These are phyloP conservation scores for Hemibagrus wyckioides DNA, from an alignment of 2,113 vertebrate species.

Conservation along the genomic window DNA sequence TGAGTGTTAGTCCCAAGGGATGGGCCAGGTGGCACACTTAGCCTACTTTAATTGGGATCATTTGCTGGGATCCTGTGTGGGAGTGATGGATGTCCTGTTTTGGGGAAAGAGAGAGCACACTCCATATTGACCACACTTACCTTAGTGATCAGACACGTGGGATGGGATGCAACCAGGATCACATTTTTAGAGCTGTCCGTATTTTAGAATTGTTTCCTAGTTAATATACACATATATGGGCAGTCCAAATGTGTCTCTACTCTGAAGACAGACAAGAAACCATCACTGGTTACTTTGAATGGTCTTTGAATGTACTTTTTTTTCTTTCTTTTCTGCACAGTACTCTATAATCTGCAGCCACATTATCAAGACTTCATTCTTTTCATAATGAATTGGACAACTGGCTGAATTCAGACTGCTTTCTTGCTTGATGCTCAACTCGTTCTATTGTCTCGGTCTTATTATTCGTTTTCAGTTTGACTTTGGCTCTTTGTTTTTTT, in stretches of 20 bases:
- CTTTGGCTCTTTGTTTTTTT: slow-evolving; percentile 19
- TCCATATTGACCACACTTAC: slow-evolving; percentile 58
- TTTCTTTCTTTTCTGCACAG: no score
- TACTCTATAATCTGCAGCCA: neutral
- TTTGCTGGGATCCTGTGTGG: slow-evolving; percentile 34
- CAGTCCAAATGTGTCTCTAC: neutral
- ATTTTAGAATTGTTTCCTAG: neutral
- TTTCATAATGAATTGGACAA: neutral
- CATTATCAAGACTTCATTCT: neutral
- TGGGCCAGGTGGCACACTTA: slow-evolving; percentile 49
- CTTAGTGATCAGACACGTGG: slow-evolving; percentile 40
- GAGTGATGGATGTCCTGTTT: slow-evolving; percentile 62
- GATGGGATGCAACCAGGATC: neutral
- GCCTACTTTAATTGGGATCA: slow-evolving; percentile 59
- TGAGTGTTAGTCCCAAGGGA: slow-evolving; percentile 30
- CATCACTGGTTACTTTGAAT: neutral
- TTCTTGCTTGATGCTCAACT: neutral
- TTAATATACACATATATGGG: neutral
- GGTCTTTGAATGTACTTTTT: no score
- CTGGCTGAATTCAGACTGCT: neutral
- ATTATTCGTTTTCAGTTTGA: neutral
- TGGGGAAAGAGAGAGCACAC: slow-evolving; percentile 38
- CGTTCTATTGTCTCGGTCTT: neutral
- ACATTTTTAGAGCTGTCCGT: neutral
- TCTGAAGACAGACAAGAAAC: neutral